phyloP scores from a whole-genome alignment of 1,140 invertebrate species.

The Hyles euphorbiae region DNA sequence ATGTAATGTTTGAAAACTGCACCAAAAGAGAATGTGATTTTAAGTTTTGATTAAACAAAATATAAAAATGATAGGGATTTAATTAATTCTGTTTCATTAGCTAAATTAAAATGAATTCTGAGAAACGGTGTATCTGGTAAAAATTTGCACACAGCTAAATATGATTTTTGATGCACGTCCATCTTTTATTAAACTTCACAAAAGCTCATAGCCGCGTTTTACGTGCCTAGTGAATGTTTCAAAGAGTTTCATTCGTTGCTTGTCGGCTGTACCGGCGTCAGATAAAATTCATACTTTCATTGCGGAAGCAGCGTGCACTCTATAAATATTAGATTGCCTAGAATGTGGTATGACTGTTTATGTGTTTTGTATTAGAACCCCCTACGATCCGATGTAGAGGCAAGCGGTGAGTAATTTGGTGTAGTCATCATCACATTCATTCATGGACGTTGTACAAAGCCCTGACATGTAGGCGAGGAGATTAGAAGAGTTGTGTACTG shows the following conservation, averaged over 20 bases:
- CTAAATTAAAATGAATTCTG: no score
- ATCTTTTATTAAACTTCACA: no score
- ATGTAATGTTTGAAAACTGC: no score
- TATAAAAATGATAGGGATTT: no score
- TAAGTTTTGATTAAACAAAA: no score
- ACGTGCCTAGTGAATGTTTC: no score
- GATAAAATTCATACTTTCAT: slow-evolving; percentile 20
- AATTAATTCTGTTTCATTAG: no score
- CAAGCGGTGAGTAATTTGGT: slow-evolving; percentile 29
- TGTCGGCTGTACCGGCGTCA: slow-evolving; percentile 13
- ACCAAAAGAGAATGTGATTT: no score
- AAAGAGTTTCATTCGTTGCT: slow-evolving; percentile 9
- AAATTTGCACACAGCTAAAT: no score
- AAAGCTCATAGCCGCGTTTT: no score
- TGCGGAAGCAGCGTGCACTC: slow-evolving; percentile 34
- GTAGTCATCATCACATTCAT: slow-evolving; percentile 25
- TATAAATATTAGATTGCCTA: slow-evolving; percentile 37
- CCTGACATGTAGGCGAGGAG: slow-evolving; percentile 1
- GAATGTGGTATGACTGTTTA: slow-evolving; percentile 37
- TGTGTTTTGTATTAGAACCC: slow-evolving; percentile 35
- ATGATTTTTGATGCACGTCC: no score
- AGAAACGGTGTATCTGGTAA: no score
- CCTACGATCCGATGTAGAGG: slow-evolving; percentile 9
- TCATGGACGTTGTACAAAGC: slow-evolving; percentile 3
- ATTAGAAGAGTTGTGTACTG: slow-evolving; percentile 39